A percentile compares a stretch with the other conserved stretches of the same genome.
phyloP scores from a whole-genome alignment of 2,888 invertebrate species.

The Heterodera filipjevi region DNA sequence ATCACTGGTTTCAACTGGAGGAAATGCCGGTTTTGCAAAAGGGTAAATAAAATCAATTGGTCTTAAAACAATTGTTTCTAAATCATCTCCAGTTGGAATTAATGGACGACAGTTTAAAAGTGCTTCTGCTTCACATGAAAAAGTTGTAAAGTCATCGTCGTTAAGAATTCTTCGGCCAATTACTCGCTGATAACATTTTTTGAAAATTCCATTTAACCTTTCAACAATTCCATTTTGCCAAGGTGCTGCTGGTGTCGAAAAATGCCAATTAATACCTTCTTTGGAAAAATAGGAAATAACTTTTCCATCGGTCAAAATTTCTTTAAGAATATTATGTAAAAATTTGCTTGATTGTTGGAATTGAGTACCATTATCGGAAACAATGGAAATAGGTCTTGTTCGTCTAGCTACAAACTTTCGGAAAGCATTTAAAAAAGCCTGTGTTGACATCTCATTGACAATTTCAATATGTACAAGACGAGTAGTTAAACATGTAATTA shows the following conservation, averaged over 20 bases:
- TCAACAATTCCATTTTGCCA: conserved; percentile 8
- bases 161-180: background rate
- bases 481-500: conserved; percentile 4
- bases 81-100: background rate
- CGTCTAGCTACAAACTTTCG: conserved; percentile 14
- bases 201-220: conserved; percentile 1
- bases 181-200: background rate
- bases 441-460: background rate
- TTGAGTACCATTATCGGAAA: conserved; percentile 5
- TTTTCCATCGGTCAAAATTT: background rate
- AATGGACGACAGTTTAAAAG: background rate
- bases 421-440: conserved; percentile 9
- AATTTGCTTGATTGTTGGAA: background rate
- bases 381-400: background rate
- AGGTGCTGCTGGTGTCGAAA: background rate
- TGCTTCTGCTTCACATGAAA: background rate
- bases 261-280: conserved; percentile 14
- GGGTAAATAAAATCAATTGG: conserved; percentile 16
- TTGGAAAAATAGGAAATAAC: background rate
- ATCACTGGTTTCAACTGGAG: background rate
- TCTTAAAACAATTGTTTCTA: background rate
- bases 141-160: conserved; percentile 2
- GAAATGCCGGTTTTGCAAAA: conserved; percentile 2
- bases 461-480: conserved; percentile 7
- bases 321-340: background rate